Base-by-base conservation (phyloP, 2,797 vertebrate species). In the Telmatherina bonti region DNA sequence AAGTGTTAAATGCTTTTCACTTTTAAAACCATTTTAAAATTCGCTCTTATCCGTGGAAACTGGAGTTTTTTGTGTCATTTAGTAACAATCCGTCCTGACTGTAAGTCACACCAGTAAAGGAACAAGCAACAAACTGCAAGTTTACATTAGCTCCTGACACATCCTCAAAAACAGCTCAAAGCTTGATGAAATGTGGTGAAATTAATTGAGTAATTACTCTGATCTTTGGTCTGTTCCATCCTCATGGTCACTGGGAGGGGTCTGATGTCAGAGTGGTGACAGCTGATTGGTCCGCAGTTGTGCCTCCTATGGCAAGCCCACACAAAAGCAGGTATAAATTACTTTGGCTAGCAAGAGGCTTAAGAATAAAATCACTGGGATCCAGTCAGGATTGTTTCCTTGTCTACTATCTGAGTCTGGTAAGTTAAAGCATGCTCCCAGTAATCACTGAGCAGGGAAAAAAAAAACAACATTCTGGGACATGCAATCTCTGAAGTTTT, bases 201-300 rank as follows among this genome's bases (percentile, higher is more conserved):
- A 62, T 15, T 45, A 10, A 6, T 7, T 8, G 16, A n/a, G 8
- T 22, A 59, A 43, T 64, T 4, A 35, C 15, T 15, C 13, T 75
- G 51, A 77, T 79, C n/a, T 26, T 72, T 49, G 43, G 18, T 22
- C 27, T 62, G 62, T 29, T 54, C 78, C 69, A 33, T 85, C 54
- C 43, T 74, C 53, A 1, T 8, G 1, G 49, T 26, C 30, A 29
- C 4, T 62, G 79, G 81, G 85, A 57, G 84, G 30, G 78, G 55
- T 45, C 54, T 45, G 18, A 27, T 6, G 62, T 11, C 69, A 30
- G 57, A 31, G 66, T 60, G 75, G 52, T 22, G 15, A 2, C 29
- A 20, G 36, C 60, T 72, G 86, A 93, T 91, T 92, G 91, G 92
- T 82, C 72, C 0, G 18, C 0, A 59, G 36, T 30, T 64, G 79